These are phyloP conservation scores for Caenorhabditis auriculariae DNA, from an alignment of 2,888 invertebrate species.

Conservation along the genomic window DNA sequence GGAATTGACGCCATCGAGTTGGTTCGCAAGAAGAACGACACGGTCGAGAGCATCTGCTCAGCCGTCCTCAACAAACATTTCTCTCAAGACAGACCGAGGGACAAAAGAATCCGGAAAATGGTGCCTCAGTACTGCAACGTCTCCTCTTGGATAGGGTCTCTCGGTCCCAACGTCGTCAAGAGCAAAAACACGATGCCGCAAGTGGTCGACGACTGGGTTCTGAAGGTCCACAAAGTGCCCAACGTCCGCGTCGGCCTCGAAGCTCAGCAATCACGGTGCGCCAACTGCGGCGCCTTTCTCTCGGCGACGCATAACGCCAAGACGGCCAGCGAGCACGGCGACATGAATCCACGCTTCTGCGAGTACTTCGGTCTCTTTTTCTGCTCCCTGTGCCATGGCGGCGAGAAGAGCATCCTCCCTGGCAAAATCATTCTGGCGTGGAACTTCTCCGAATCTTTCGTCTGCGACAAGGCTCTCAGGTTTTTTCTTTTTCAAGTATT, in stretches of 20 bases:
- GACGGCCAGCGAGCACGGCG: background rate
- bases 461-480: slow-evolving; percentile 79
- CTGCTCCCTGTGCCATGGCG: slow-evolving; percentile 83
- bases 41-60: slow-evolving; percentile 7
- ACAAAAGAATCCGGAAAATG: slow-evolving; percentile 20
- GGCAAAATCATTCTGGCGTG: slow-evolving; percentile 67
- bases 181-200: background rate
- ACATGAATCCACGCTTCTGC: slow-evolving; percentile 71
- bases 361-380: slow-evolving; percentile 82
- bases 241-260: slow-evolving; percentile 17
- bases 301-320: background rate
- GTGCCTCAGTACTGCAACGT: no score
- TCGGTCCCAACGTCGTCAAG: no score
- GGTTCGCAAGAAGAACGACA: slow-evolving; percentile 16
- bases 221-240: slow-evolving; percentile 14
- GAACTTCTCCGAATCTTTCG: slow-evolving; percentile 74
- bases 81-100: slow-evolving; percentile 11
- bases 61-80: slow-evolving; percentile 11
- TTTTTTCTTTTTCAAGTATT: no score
- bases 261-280: slow-evolving; percentile 24
- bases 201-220: slow-evolving; percentile 16
- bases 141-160: no score
- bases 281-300: background rate
- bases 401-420: slow-evolving; percentile 75
- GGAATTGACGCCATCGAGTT: slow-evolving; percentile 26